phyloP scores from a whole-genome alignment of 2,888 invertebrate species.

The Netelia melanura region DNA sequence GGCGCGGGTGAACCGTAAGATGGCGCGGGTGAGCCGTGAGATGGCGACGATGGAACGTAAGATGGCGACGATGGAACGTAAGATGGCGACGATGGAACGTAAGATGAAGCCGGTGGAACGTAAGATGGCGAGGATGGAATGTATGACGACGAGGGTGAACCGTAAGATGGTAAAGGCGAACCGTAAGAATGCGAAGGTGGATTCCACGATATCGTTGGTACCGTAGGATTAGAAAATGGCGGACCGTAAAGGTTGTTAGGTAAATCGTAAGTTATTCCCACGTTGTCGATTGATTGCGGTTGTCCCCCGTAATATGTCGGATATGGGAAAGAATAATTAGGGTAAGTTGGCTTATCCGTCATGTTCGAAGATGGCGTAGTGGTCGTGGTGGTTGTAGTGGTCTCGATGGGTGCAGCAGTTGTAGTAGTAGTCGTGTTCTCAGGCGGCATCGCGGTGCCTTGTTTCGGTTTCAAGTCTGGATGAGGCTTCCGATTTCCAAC shows the following conservation, averaged over 20 bases:
- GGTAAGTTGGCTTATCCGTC: conserved; percentile 59
- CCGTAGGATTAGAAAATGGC: conserved; percentile 35
- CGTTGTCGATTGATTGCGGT: conserved; percentile 76
- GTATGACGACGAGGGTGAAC: conserved; percentile 35
- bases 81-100: conserved; percentile 38
- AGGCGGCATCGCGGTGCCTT: background rate
- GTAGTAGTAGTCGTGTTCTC: conserved; percentile 25
- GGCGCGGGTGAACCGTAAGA: conserved; percentile 37
- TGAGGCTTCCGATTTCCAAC: background rate
- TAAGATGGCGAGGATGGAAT: conserved; percentile 42
- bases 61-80: conserved; percentile 23
- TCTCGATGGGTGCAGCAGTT: background rate
- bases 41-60: background rate
- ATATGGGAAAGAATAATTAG: conserved; percentile 24
- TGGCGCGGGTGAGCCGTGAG: conserved; percentile 42
- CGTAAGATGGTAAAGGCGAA: conserved; percentile 43
- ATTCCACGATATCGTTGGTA: too few relatives aligned
- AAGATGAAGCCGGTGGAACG: conserved; percentile 34
- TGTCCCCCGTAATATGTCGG: conserved; percentile 79
- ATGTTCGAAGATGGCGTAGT: conserved; percentile 31
- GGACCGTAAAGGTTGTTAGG: conserved; percentile 50
- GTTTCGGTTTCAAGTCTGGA: conserved; percentile 11
- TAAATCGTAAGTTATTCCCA: conserved; percentile 74
- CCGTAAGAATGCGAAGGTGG: conserved; percentile 37
- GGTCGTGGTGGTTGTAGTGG: conserved; percentile 21